phyloP scores from a whole-genome alignment of 2,797 vertebrate genomes.

The Protonibea diacanthus region DNA sequence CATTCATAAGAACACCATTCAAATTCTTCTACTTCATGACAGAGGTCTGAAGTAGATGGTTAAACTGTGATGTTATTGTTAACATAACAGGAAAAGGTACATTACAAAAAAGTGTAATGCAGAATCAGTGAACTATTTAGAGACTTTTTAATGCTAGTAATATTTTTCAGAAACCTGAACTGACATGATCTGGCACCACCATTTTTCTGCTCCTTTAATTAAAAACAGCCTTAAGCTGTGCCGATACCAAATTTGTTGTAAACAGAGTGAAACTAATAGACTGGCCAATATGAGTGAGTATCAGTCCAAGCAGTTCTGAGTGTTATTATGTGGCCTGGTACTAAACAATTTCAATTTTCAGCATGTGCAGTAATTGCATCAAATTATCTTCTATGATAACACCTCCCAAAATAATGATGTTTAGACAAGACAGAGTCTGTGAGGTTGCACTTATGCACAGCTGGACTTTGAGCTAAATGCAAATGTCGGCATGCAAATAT shows the following conservation, averaged over 20 bases:
- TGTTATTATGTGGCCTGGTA: neutral
- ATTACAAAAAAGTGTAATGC: neutral
- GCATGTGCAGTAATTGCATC: neutral
- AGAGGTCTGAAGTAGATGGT: neutral
- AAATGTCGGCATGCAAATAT: neutral
- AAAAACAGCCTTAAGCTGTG: neutral
- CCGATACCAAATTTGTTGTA: neutral
- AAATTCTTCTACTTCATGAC: slow-evolving; percentile 6
- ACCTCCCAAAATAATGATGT: neutral
- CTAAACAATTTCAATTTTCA: neutral
- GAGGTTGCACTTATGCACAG: neutral
- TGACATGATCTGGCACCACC: neutral
- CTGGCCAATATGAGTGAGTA: neutral
- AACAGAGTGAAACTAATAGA: neutral
- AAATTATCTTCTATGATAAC: neutral
- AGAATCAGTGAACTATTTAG: neutral
- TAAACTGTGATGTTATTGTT: neutral
- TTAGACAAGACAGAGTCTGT: neutral
- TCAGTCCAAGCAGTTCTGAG: neutral
- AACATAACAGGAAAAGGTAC: neutral
- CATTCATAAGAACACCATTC: slow-evolving; percentile 1
- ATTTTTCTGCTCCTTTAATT: neutral
- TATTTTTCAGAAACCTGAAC: neutral
- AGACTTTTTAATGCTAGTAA: neutral
- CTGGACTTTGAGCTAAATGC: neutral